Conservation (phyloP, 2,888 invertebrate species). For the Drepana falcataria region DNA sequence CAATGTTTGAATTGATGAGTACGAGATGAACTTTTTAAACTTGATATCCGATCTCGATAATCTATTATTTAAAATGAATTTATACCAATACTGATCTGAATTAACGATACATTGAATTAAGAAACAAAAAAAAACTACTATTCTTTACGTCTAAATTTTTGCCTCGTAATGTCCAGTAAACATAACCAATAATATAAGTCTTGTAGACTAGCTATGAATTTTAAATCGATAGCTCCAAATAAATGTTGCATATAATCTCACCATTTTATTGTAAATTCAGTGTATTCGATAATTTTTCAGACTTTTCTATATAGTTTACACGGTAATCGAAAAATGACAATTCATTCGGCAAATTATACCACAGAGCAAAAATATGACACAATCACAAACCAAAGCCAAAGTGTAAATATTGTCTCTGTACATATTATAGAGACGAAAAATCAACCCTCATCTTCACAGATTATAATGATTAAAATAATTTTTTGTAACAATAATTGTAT, state of each 20-base stretch:
- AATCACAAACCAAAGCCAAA: no score
- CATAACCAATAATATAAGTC: constrained; percentile 25
- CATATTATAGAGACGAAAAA: no score
- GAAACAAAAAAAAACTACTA: no score
- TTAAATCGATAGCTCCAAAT: neutral
- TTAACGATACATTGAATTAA: no score
- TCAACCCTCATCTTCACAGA: no score
- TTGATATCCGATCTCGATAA: no score
- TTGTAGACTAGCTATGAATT: neutral
- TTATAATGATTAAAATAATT: no score
- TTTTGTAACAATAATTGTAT: no score
- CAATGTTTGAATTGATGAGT: constrained; percentile 1
- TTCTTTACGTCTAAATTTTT: constrained; percentile 17
- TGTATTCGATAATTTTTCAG: constrained; percentile 9
- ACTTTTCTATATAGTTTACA: constrained; percentile 21
- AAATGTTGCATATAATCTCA: constrained; percentile 20
- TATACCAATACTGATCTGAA: no score
- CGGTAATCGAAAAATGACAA: constrained; percentile 64
- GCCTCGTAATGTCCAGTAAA: constrained; percentile 48
- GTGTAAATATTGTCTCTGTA: no score
- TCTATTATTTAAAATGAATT: no score
- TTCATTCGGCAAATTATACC: constrained; percentile 36
- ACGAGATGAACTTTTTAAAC: neutral
- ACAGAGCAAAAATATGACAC: constrained; percentile 7
- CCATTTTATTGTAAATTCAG: constrained; percentile 37